Evolutionary conservation across 2,888 invertebrate genomes (phyloP).

Genomic region (Acanthosepion lycidas): DNA sequence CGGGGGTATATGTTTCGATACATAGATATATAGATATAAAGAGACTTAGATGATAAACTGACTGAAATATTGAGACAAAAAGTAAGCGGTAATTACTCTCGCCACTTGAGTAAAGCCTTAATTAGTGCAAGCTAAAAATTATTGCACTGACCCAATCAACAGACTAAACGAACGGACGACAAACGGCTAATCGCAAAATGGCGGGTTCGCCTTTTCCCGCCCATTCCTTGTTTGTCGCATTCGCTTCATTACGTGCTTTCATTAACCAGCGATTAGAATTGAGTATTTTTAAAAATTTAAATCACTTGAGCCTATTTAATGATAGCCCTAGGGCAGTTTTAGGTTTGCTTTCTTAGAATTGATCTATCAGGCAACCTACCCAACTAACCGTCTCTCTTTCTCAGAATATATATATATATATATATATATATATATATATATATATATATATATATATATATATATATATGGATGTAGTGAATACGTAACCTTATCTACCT

Average conservation of each 20-base stretch:
- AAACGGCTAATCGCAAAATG: neutral
- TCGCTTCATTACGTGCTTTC: neutral
- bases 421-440: too few relatives aligned
- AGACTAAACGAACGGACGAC: neutral
- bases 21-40: neutral
- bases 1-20: neutral
- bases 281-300: neutral
- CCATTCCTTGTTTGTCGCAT: neutral
- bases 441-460: too few relatives aligned
- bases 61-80: neutral
- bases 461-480: too few relatives aligned
- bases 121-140: neutral
- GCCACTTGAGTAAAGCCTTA: neutral
- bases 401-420: too few relatives aligned
- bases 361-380: neutral
- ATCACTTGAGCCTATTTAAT: constrained; percentile 8
- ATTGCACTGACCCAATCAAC: neutral
- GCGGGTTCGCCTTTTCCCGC: neutral
- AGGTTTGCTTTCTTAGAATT: neutral
- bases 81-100: neutral
- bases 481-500: too few relatives aligned
- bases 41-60: neutral
- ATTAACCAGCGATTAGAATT: neutral
- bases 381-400: neutral
- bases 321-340: neutral